Percentiles rank a stretch among this genome's conserved stretches.
Conservation (phyloP, 2,888 invertebrate genomes). For the Aromia moschata region DNA sequence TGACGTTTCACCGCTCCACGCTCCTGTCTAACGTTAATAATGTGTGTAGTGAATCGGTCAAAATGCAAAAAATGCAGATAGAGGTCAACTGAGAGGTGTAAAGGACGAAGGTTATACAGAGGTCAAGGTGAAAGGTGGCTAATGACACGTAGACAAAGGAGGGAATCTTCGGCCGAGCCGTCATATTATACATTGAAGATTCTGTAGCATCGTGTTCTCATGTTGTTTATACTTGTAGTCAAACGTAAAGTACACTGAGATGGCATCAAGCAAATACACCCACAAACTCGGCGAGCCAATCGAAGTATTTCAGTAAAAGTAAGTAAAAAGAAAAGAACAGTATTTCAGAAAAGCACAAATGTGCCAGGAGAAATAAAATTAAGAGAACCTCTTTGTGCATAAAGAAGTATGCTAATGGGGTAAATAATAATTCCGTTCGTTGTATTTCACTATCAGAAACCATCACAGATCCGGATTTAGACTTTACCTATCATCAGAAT, state of each 20-base stretch:
- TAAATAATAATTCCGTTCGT: too few species aligned
- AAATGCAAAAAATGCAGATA: slow-evolving; percentile 63
- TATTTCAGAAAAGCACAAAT: too few species aligned
- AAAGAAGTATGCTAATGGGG: too few species aligned
- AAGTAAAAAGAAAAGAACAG: too few species aligned
- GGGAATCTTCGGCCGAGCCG: slow-evolving; percentile 65
- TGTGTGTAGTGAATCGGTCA: slow-evolving; percentile 59
- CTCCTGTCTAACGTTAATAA: slow-evolving; percentile 24
- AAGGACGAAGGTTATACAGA: slow-evolving; percentile 59
- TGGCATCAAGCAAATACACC: slow-evolving; percentile 35
- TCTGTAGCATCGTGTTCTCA: slow-evolving; percentile 34
- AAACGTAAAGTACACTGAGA: slow-evolving; percentile 12
- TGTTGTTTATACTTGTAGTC: slow-evolving; percentile 29
- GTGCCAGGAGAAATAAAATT: too few species aligned
- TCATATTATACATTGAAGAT: slow-evolving; percentile 49
- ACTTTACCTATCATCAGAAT: too few species aligned
- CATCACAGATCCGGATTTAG: too few species aligned
- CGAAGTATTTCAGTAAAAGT: too few species aligned
- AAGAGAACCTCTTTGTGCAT: too few species aligned
- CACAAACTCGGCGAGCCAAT: too few species aligned
- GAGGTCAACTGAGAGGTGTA: slow-evolving; percentile 46
- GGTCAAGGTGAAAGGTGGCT: slow-evolving; percentile 54
- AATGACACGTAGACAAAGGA: slow-evolving; percentile 86
- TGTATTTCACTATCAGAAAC: too few species aligned
- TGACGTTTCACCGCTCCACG: slow-evolving; percentile 37